A percentile compares a stretch with the other conserved stretches of the same genome.
Evolutionary conservation across 1,140 invertebrate species (phyloP).

Genomic region (Pemphigus obesinymphae): DNA sequence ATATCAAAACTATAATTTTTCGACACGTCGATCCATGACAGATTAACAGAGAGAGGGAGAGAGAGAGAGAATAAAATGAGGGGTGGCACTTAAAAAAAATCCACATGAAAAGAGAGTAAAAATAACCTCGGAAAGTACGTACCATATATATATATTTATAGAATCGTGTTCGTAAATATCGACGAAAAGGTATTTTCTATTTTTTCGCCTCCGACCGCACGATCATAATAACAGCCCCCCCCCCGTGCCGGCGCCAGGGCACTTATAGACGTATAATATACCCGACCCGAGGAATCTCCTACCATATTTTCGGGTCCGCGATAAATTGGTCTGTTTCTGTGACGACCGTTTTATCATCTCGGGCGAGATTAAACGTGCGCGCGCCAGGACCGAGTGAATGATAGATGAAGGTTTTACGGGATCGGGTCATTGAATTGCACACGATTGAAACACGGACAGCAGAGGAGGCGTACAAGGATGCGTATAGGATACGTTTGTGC

Average conservation of each 20-base stretch:
- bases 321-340: too few species aligned
- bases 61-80: not conserved
- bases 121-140: not conserved
- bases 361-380: not conserved
- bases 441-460: not conserved
- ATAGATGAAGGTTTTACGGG: not conserved
- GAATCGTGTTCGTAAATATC: too few species aligned
- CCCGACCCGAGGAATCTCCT: too few species aligned
- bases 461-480: not conserved
- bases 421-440: not conserved
- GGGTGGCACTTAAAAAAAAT: not conserved
- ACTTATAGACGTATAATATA: too few species aligned
- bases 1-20: conserved; percentile 26
- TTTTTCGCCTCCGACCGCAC: too few species aligned
- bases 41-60: not conserved
- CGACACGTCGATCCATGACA: conserved; percentile 3
- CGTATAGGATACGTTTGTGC: not conserved
- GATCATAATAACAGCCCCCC: too few species aligned
- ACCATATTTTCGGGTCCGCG: too few species aligned
- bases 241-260: too few species aligned
- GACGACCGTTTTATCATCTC: not conserved
- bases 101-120: not conserved
- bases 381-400: not conserved
- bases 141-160: too few species aligned
- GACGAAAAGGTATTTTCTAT: too few species aligned